Evolutionary conservation across 2,113 vertebrate genomes (phyloP).

Genomic region (Microtus ochrogaster): DNA sequence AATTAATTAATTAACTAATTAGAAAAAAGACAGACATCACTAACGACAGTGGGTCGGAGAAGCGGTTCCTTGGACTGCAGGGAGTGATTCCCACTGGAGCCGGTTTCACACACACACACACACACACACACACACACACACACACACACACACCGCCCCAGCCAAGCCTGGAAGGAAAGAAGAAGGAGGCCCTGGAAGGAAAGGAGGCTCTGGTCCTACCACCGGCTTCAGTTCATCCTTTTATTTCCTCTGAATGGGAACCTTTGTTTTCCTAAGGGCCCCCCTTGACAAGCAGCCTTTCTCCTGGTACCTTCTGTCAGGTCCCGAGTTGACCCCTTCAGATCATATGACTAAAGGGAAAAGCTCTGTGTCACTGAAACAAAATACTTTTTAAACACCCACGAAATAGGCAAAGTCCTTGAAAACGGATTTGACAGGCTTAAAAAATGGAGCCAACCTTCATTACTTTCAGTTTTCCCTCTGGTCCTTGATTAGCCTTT

Average conservation of each 20-base stretch:
- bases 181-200: not conserved
- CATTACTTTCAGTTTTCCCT: not conserved
- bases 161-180: not conserved
- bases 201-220: not conserved
- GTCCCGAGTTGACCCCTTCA: not conserved
- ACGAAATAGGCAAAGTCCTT: not conserved
- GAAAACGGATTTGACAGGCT: not conserved
- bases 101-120: not conserved
- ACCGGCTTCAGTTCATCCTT: not conserved
- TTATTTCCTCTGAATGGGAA: not conserved
- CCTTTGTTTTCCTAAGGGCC: not conserved
- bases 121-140: no score
- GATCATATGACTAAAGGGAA: not conserved
- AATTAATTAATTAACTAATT: no score
- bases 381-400: constrained; percentile 31
- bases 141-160: not conserved
- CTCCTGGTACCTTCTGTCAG: not conserved
- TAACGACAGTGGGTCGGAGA: constrained; percentile 1
- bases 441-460: not conserved
- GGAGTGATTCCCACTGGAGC: not conserved
- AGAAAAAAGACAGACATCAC: not conserved
- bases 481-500: not conserved
- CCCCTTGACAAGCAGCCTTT: not conserved
- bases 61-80: not conserved
- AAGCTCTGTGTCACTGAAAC: not conserved